Base-by-base conservation (phyloP, 2,113 vertebrate species). In the Melospiza georgiana region DNA sequence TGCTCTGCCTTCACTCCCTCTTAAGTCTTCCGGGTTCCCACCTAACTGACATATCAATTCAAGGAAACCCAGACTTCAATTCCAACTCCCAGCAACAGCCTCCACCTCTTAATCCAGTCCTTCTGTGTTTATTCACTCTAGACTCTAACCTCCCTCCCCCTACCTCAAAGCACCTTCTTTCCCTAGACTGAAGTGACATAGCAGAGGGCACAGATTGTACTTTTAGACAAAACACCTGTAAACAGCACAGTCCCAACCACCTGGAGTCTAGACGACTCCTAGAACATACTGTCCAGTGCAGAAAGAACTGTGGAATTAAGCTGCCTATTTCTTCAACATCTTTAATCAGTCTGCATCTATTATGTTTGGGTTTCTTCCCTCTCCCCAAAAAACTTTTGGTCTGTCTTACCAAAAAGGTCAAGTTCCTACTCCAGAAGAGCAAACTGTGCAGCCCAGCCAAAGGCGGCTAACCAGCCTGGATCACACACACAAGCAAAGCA, bases 311-410 rank as follows among this genome's bases (percentile, higher is more conserved):
- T 19, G 22, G 61, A 84, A 86, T 55, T 67, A 63, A 51, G 35
- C 6, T 46, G 25, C 2, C 39, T 68, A 10, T 43, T 63, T 59
- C 43, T 35, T 43, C 46, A 76, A 54, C 0, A 0, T 9, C 22
- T 66, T 52, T 55, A 73, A 59, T 65, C 69, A 44, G 37, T 20
- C 30, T 71, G n/a, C 30, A 71, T 49, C 57, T 65, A 17, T 37
- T n/a, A 46, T 16, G 9, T 54, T 72, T 25, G 39, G 4, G 13
- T n/a, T 55, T 21, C 12, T 6, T 5, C 2, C 22, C 4, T 3
- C n/a, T 23, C 14, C 11, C 6, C 20, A 41, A 82, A 25, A 20
- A 43, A 4, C 33, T 65, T 37, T 24, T 79, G 22, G 22, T 37
- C 65, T 77, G 6, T 30, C 39, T 77, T 55, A 25, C 3, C 73